Evolutionary conservation across 2,113 vertebrate genomes (phyloP).

Genomic region (Balaeniceps rex): DNA sequence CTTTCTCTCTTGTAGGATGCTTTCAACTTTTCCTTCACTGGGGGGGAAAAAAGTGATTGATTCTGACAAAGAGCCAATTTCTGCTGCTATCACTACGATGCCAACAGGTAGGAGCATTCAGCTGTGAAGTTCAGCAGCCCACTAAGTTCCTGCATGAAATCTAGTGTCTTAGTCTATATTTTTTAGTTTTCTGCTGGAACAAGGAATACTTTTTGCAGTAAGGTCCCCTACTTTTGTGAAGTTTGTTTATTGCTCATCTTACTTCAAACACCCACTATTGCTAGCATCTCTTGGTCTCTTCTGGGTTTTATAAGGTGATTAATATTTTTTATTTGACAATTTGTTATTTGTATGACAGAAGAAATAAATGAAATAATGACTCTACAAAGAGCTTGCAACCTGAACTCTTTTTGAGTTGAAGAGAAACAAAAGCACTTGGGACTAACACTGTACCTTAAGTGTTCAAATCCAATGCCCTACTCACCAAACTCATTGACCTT

Average conservation of each 20-base stretch:
- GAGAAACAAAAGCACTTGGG: background rate
- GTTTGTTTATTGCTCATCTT: background rate
- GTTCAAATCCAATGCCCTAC: background rate
- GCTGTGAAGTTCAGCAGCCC: background rate
- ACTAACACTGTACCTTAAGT: background rate
- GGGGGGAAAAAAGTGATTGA: background rate
- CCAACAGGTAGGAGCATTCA: background rate
- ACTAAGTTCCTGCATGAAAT: background rate
- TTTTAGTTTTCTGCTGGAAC: background rate
- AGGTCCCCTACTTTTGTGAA: background rate
- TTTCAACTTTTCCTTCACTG: background rate
- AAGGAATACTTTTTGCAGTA: background rate
- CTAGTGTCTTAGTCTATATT: background rate
- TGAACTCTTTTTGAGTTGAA: background rate
- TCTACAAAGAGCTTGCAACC: background rate
- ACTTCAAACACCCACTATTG: background rate
- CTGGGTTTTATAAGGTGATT: background rate
- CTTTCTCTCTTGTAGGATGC: background rate
- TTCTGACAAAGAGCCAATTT: background rate
- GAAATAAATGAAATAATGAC: background rate
- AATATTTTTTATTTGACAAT: background rate
- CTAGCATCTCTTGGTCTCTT: background rate
- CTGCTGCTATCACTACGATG: background rate
- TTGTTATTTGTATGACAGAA: background rate
- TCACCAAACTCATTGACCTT: background rate